Conservation (phyloP, 1,140 invertebrate genomes). For the Tetramorium simillimum region DNA sequence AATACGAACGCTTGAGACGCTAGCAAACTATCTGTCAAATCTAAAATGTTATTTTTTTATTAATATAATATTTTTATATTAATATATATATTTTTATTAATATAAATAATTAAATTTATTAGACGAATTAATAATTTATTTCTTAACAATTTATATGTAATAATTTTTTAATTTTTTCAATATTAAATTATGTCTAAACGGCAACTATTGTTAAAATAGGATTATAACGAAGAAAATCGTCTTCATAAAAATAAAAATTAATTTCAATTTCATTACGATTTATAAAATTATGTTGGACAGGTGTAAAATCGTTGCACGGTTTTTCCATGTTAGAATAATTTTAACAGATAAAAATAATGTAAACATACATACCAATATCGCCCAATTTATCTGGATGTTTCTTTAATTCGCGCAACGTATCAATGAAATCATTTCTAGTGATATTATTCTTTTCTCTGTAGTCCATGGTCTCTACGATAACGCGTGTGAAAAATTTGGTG, state of each 20-base stretch:
- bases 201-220: too few relatives aligned
- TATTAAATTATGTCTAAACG: too few relatives aligned
- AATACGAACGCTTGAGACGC: conserved; percentile 83
- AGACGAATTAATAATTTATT: too few relatives aligned
- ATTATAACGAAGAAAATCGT: too few relatives aligned
- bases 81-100: neutral
- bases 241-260: neutral
- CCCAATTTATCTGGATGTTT: conserved; percentile 64
- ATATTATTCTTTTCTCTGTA: conserved; percentile 84
- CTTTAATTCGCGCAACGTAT: conserved; percentile 86
- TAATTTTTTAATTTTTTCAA: too few relatives aligned
- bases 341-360: conserved; percentile 66
- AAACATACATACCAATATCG: conserved; percentile 75
- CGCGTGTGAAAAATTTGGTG: conserved; percentile 84
- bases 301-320: neutral
- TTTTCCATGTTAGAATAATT: neutral
- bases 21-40: conserved; percentile 74
- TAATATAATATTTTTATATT: too few relatives aligned
- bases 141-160: neutral
- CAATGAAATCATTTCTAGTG: conserved; percentile 86
- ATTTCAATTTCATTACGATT: neutral
- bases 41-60: conserved; percentile 53
- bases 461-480: conserved; percentile 83
- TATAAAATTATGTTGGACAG: neutral
- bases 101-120: neutral